Base-by-base conservation (phyloP, 2,888 invertebrate genomes). In the Calliscelio sp. region DNA sequence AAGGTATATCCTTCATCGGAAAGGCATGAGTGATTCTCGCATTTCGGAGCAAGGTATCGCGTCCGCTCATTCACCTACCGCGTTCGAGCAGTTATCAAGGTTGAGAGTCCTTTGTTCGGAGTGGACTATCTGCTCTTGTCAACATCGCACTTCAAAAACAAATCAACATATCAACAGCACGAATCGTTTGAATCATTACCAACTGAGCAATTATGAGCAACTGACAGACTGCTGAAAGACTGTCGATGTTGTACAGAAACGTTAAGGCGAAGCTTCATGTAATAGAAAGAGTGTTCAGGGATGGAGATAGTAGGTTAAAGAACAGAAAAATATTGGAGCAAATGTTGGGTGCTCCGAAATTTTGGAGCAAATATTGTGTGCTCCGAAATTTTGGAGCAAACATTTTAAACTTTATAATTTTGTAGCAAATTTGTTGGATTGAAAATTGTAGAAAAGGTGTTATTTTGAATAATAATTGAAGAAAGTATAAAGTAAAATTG, bases 131-230 rank as follows among this genome's bases (percentile, higher is more conserved):
- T 65, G 57, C 61, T 61, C 74, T 74, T 68, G 74, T 75, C 61
- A 75, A 66, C 74, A 61, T 75, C 61, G 61, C 63, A 70, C 74
- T 70, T 65, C 61, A 25, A 74, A 80, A 74, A 68, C 68, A 49
- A 68, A 68, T 68, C 66, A 74, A 81, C 80, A 74, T 66, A 68
- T 51, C 80, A 80, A 59, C 38, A 24, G 16, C 66, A 61, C 63
- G n/a, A 16, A 57, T 55, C 16, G 32, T 70, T 46, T 6, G 25
- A 79, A 71, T 55, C 68, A 38, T 71, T 81, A 81, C 80, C 74
- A 68, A 74, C 80, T n/a, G 80, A 81, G 80, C 57, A 65, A 63
- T 80, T 65, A 28, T 10, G 57, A 73, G 80, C 73, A 46, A 80
- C 80, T 80, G 80, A 80, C 78, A 32, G 25, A 10, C 59, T 51